These are phyloP conservation scores for Spatula versicolor DNA, from an alignment of 2,797 vertebrate species.

Conservation along the genomic window DNA sequence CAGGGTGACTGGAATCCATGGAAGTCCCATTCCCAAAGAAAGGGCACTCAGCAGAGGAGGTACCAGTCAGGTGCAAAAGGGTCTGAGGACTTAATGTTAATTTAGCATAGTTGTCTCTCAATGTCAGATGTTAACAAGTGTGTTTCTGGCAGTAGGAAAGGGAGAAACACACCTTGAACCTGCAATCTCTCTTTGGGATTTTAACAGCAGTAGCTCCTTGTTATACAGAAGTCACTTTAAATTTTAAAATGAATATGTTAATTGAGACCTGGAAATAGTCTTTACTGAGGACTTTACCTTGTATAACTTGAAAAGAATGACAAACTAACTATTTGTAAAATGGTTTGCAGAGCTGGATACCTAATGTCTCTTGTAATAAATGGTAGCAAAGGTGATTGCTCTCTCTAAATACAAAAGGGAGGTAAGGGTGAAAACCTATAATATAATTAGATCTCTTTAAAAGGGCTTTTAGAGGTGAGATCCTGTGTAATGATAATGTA, in stretches of 20 bases:
- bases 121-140: background rate
- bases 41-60: background rate
- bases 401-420: background rate
- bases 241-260: background rate
- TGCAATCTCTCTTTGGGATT: background rate
- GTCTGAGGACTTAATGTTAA: background rate
- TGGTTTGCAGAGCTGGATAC: background rate
- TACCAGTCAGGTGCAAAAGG: background rate
- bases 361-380: background rate
- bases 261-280: background rate
- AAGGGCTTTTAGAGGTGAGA: background rate
- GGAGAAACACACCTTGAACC: background rate
- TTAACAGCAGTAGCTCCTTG: background rate
- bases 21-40: background rate
- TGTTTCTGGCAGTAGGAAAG: background rate
- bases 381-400: background rate
- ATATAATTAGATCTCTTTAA: background rate
- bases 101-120: background rate
- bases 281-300: background rate
- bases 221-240: background rate
- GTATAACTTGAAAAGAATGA: background rate
- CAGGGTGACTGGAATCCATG: fast-evolving
- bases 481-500: background rate
- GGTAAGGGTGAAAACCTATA: background rate
- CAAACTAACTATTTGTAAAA: background rate